Evolutionary conservation across 2,888 invertebrate genomes (phyloP).

Genomic region (Plemyria rubiginata): DNA sequence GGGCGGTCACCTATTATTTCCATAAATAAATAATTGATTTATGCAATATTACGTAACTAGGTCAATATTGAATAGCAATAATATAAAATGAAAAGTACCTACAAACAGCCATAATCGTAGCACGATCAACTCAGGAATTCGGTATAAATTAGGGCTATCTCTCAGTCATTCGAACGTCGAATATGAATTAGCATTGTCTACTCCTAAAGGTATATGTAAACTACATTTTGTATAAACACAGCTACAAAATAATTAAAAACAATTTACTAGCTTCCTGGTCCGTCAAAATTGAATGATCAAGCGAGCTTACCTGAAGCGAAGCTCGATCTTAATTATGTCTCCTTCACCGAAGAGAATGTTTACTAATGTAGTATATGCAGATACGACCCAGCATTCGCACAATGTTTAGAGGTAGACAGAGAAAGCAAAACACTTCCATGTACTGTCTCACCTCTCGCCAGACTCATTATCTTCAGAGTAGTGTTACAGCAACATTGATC

Average conservation of each 20-base stretch:
- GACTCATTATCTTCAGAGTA: too few species aligned
- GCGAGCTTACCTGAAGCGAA: too few species aligned
- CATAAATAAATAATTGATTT: neutral
- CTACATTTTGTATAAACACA: neutral
- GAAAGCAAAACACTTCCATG: too few species aligned
- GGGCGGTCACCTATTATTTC: neutral
- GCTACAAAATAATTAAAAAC: constrained; percentile 1
- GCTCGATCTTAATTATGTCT: too few species aligned
- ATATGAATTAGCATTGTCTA: constrained; percentile 7
- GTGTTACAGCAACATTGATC: too few species aligned
- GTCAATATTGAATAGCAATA: constrained; percentile 16
- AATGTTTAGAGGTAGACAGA: too few species aligned
- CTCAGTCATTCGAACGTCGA: constrained; percentile 17
- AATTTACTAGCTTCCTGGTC: neutral
- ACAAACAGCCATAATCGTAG: neutral
- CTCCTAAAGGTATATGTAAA: constrained; percentile 15
- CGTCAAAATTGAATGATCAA: constrained; percentile 6
- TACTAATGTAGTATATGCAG: too few species aligned
- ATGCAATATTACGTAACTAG: constrained; percentile 13
- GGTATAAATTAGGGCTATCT: constrained; percentile 12
- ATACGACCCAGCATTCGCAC: too few species aligned
- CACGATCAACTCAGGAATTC: constrained; percentile 15
- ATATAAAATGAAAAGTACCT: neutral
- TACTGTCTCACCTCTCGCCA: too few species aligned
- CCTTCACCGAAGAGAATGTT: too few species aligned